phyloP scores from a whole-genome alignment of 1,140 invertebrate genomes.

The Ditylenchus dipsaci region DNA sequence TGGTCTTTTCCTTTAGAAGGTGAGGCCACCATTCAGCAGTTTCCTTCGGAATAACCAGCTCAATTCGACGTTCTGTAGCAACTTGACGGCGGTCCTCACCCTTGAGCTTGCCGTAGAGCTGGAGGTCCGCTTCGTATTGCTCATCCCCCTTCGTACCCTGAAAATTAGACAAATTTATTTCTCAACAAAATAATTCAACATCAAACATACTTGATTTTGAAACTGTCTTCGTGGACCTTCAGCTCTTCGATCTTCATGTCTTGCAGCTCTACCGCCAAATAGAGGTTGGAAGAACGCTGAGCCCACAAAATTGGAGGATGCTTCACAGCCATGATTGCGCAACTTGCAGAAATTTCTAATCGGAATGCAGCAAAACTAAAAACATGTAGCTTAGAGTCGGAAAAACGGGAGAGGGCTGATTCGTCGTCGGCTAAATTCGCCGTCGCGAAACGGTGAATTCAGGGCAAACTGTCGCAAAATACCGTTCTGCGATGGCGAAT shows the following conservation, averaged over 20 bases:
- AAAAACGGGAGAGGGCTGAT: too few relatives aligned
- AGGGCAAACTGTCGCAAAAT: too few relatives aligned
- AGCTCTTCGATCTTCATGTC: not conserved
- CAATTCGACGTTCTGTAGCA: not conserved
- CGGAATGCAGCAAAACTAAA: too few relatives aligned
- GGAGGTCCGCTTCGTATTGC: not conserved
- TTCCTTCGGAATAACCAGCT: too few relatives aligned
- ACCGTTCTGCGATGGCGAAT: too few relatives aligned
- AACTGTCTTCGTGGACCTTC: not conserved
- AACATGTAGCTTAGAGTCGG: too few relatives aligned
- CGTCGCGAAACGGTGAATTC: too few relatives aligned
- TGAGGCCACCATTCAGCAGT: not conserved
- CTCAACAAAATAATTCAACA: constrained; percentile 24
- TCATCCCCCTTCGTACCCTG: not conserved
- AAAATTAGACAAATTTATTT: too few relatives aligned
- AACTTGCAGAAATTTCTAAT: too few relatives aligned
- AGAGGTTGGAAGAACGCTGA: not conserved
- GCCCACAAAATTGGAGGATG: too few relatives aligned
- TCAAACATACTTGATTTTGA: constrained; percentile 60
- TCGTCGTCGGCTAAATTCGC: too few relatives aligned
- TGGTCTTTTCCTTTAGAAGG: not conserved
- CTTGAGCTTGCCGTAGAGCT: not conserved
- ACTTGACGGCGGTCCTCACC: not conserved
- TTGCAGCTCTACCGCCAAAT: not conserved
- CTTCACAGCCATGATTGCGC: too few relatives aligned